Evolutionary conservation across 2,888 invertebrate species (phyloP), one percentile per base, ranked within the genome.

Genomic region (Drosophila parthenogenetica): DNA sequence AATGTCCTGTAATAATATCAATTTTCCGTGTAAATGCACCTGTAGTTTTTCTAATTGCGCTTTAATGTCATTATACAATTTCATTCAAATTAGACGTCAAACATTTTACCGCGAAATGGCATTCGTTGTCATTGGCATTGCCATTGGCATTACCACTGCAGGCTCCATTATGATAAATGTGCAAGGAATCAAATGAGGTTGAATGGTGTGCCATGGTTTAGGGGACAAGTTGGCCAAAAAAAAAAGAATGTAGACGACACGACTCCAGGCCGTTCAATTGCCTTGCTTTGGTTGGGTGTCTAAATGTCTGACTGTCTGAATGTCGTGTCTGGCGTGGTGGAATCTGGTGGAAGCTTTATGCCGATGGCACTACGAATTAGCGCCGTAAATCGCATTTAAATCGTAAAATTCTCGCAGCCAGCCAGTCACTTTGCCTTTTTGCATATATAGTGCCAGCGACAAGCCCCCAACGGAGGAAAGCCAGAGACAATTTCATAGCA

Each of bases 331-430:
- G 37, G 39, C 10, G 5, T 14, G 55, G n/a, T 32, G 37, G 37
- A 37, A 39, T 49, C 58, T 55, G 57, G 46, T 39, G 48, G 69
- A 35, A 35, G 40, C 64, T 75, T 63, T 55, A 69, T 79, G 80
- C 80, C 86, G 70, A 65, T 83, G 86, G 76, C 79, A 73, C 73
- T 75, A 75, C 79, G 87, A 86, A 86, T 87, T 86, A 87, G 82
- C 82, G 87, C 87, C 82, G 87, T 87, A 86, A 86, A 86, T 86
- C 87, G 85, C 79, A 87, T 86, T 86, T 87, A 84, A 85, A 87
- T 87, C 87, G 87, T 87, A 80, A 84, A 85, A 86, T 82, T 87
- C 77, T 64, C 69, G 49, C 85, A 80, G 87, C 65, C 81, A 86
- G 51, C 72, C 68, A 83, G 85, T 79, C 82, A 81, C 79, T 84